Base-by-base conservation (phyloP, 2,797 vertebrate species). In the Coreius guichenoti region DNA sequence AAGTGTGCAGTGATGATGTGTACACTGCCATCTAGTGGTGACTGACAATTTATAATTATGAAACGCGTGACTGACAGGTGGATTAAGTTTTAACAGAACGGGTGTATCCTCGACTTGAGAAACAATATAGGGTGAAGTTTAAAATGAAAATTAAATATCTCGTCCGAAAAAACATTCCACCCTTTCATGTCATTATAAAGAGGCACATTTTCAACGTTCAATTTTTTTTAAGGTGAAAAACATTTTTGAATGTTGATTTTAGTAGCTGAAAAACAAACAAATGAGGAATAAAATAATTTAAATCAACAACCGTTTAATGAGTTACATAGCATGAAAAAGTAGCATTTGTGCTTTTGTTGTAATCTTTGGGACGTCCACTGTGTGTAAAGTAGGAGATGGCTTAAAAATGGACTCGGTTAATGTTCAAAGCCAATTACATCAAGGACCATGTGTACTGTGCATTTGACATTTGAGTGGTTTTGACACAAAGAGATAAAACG, bases 11-110 rank as follows among this genome's bases (percentile, higher is more conserved):
- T 26, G 6, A 77, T 5, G 19, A 12, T 61, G 67, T 21, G 19
- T 29, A 43, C 11, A 70, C 72, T 68, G 85, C 82, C 88, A 82
- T 75, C 88, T 67, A 83, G 69, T 83, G 88, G 70, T 0, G 21
- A 81, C 65, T 14, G 31, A 33, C 8, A 21, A 43, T 43, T 51
- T 67, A n/a, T n/a, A 29, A 36, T 36, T 26, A 19, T 9, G 4
- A 54, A 49, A 26, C 21, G 54, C 11, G 7, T 31, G 54, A 84
- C 12, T 47, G 75, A 85, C 67, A 63, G 77, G 31, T 73, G 29
- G 43, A 61, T 72, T 80, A 36, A 16, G 23, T 73, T 43, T 33
- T 80, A 29, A 80, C 68, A 49, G 76, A 39, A 63, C 16, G 11
- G 68, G 83, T 73, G 21, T 36, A 21, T 80, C 33, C 43, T 63